Base-by-base conservation (phyloP, 2,888 invertebrate species). In the Venusia cambrica region DNA sequence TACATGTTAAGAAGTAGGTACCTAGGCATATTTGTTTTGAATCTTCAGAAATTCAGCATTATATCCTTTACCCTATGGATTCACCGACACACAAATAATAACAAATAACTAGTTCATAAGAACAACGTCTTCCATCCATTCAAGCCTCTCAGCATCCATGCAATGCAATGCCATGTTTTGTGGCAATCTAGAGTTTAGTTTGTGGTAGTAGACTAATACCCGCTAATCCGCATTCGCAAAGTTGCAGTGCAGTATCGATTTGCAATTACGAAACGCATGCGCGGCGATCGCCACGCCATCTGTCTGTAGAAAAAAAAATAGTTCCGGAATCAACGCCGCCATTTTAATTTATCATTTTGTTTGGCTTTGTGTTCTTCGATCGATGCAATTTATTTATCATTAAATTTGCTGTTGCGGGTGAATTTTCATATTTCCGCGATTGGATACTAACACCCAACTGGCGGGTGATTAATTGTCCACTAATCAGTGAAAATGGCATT, bases 321-420 rank as follows among this genome's bases (percentile, higher is more conserved):
- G 61, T 60, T 24, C 11, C 36, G 53, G 54, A 41, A 67, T 65
- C 72, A 64, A 68, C 77, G 85, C 87, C 87, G 87, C 87, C 87
- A 87, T 88, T 87, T 88, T 88, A 84, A 87, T 87, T 84, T n/a
- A n/a, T n/a, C n/a, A n/a, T n/a, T 85, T 87, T 88, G 87, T 84
- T 87, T 84, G 75, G 85, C 84, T 85, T 87, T 87, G 84, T 84
- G 77, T 85, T 76, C 64, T 58, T 51, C 60, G 57, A 52, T 66
- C 54, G 60, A 69, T n/a, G n/a, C n/a, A n/a, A n/a, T n/a, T n/a
- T n/a, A 66, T 59, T 61, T 73, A 77, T 60, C 69, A 70, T 74
- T 67, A 77, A 73, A 76, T 72, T 72, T 62, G 44, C 51, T 48
- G 51, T 58, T 51, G 58, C 57, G 46, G 56, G 53, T 46, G 50